A percentile compares a stretch with the other conserved stretches of the same genome.
Evolutionary conservation across 2,797 vertebrate species (phyloP).

Genomic region (Sebastes iracundus): DNA sequence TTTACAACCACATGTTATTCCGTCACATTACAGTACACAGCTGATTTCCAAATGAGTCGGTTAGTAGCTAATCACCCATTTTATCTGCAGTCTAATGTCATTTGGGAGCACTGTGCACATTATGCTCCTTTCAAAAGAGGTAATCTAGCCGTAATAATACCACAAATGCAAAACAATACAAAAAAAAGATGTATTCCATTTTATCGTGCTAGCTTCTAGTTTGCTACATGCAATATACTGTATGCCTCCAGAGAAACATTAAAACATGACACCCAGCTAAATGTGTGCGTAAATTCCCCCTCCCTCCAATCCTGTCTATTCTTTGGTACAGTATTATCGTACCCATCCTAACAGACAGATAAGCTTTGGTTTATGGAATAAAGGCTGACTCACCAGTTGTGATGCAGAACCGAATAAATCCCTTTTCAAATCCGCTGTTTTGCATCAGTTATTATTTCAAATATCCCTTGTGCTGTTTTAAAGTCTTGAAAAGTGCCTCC

Average conservation of each 20-base stretch:
- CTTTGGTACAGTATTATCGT: constrained; percentile 60
- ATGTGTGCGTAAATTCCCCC: constrained; percentile 1
- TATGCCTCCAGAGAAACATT: background rate
- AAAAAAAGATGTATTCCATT: background rate
- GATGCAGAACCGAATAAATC: constrained; percentile 76
- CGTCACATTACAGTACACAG: constrained; percentile 5
- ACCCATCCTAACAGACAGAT: constrained; percentile 70
- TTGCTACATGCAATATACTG: background rate
- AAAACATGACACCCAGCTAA: constrained; percentile 12
- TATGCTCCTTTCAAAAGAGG: background rate
- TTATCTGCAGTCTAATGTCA: constrained; percentile 20
- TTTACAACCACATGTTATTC: background rate
- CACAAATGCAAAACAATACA: background rate
- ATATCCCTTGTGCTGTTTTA: constrained; percentile 60
- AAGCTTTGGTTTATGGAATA: constrained; percentile 70
- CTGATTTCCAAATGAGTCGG: constrained; percentile 8
- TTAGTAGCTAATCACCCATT: constrained; percentile 19
- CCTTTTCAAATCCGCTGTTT: constrained; percentile 70
- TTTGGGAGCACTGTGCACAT: constrained; percentile 12
- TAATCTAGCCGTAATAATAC: background rate
- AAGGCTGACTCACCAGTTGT: constrained; percentile 56
- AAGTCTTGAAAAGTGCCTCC: constrained; percentile 35
- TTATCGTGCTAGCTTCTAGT: background rate
- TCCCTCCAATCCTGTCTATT: constrained; percentile 32
- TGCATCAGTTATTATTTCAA: constrained; percentile 75